Base-by-base conservation (phyloP, 2,888 invertebrate genomes). In the Euzetes globulus region DNA sequence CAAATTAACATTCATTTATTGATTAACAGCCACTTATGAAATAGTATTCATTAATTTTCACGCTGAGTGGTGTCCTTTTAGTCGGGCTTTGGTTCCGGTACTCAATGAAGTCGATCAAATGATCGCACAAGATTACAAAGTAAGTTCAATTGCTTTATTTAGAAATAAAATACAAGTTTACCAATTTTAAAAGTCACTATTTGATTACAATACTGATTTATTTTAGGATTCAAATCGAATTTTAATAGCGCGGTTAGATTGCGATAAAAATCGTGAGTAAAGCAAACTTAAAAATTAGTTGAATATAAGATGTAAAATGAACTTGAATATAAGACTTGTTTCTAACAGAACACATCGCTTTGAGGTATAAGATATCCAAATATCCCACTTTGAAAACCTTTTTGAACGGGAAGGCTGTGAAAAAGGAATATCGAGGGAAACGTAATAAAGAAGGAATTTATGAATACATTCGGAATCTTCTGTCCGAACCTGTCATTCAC, bases 21-120 rank as follows among this genome's bases (percentile, higher is more conserved):
- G 3, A 45, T 33, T 45, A 15, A 71, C 87, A 95, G 96, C 91
- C 77, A 89, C 91, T 76, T 93, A 95, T 87, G 97, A 99, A 86
- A 85, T 99, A 84, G 96, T 98, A 77, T 92, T 99, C 84, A 89
- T 99, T 77, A 99, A 99, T 85, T 99, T 99, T 85, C 99, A 98
- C 85, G 99, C 99, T 41, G 97, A 99, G 82, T 99, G 99, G 99
- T 99, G 99, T 85, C 89, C 93, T 81, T 99, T 98, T 86, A 98
- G 98, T 85, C 96, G 93, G 83, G 88, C 94, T 85, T 85, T 99
- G 82, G 91, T 91, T 83, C 99, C 99, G 15, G 90, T 97, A 81
- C 99, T 95, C 84, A 93, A 95, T 83, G 94, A 97, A 83, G 93
- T 97, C 55, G 91, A 96, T 15, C 91, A 91, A 79, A 91, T 90